Base-by-base conservation (phyloP, 1,140 invertebrate genomes). In the Meloidogyne chitwoodi region DNA sequence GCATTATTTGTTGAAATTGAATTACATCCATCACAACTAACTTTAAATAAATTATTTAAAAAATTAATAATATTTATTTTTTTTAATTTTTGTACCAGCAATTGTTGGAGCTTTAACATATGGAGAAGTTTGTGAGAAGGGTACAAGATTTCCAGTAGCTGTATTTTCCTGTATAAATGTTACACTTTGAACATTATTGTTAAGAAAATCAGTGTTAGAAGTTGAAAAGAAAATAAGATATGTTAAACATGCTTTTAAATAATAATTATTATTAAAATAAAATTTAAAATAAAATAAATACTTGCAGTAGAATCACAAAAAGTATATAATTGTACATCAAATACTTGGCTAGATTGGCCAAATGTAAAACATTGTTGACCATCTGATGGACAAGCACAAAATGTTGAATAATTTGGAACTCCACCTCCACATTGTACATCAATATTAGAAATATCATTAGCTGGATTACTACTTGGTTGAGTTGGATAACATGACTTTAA, bases 1-100 rank as follows among this genome's bases (percentile, higher is more conserved):
- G 65, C 65, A 41, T 67, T 67, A 41, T 67, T 67, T n/a, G n/a
- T 67, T 19, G 29, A 34, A n/a, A 67, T 67, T n/a, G 29, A 5
- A 41, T 31, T 67, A n/a, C 65, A 67, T 6, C 65, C 65, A 41
- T 67, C 14, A 41, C 65, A 67, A 67, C 65, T 67, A 31, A 67
- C 65, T 67, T 34, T 14, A 65, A 65, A n/a, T n/a, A 16, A 44
- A 44, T 16, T 44, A 44, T 44, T 38, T 38, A 38, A 41, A 44
- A 16, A 44, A 6, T 44, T 44, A 16, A 44, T 44, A n/a, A n/a
- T n/a, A n/a, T 44, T 44, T 19, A 44, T 6, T 44, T 44, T 16
- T 16, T 16, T 44, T 16, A 16, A 16, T 16, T 44, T 44, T 44
- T 16, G n/a, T 56, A 56, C 48, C n/a, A n/a, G 48, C 48, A 56